Conservation (phyloP, 2,888 invertebrate genomes). For the Acrocyrtus sp. region DNA sequence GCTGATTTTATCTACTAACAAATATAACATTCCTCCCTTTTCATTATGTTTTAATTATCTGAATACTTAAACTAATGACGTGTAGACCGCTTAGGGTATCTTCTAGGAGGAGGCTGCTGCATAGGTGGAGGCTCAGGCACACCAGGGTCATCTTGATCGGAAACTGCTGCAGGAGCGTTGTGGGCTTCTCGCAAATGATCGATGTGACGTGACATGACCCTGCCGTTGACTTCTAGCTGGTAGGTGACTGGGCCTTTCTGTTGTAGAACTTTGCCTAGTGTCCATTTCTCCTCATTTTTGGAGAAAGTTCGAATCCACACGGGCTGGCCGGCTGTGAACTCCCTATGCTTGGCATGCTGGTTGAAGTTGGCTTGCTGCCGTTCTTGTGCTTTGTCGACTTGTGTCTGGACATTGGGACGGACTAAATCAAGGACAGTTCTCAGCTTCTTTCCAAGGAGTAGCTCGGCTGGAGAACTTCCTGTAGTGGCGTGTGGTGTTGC, state of each 20-base stretch:
- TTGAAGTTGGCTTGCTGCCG: slow-evolving; percentile 23
- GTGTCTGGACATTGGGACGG: neutral
- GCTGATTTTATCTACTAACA: neutral
- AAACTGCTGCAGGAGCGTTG: neutral
- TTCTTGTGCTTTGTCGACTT: slow-evolving; percentile 1
- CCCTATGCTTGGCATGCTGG: slow-evolving; percentile 1
- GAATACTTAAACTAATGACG: neutral
- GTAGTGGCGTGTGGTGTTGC: slow-evolving; percentile 40
- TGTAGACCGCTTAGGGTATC: neutral
- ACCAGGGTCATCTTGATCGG: neutral
- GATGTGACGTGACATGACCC: slow-evolving; percentile 20
- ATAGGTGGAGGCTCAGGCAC: too few relatives aligned
- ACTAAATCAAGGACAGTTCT: slow-evolving; percentile 20
- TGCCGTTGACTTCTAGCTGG: neutral
- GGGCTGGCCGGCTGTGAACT: neutral
- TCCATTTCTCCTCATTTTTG: slow-evolving; percentile 36
- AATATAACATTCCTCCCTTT: neutral
- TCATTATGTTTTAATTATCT: neutral
- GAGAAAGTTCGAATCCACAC: slow-evolving; percentile 30
- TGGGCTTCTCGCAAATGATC: slow-evolving; percentile 25
- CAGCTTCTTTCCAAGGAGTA: slow-evolving; percentile 8
- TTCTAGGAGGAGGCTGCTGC: neutral
- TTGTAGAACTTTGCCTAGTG: slow-evolving; percentile 7
- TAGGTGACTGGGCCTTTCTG: slow-evolving; percentile 30
- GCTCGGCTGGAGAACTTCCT: slow-evolving; percentile 24